Evolutionary conservation across 2,113 vertebrate genomes (phyloP).

Genomic region (Mola mola): DNA sequence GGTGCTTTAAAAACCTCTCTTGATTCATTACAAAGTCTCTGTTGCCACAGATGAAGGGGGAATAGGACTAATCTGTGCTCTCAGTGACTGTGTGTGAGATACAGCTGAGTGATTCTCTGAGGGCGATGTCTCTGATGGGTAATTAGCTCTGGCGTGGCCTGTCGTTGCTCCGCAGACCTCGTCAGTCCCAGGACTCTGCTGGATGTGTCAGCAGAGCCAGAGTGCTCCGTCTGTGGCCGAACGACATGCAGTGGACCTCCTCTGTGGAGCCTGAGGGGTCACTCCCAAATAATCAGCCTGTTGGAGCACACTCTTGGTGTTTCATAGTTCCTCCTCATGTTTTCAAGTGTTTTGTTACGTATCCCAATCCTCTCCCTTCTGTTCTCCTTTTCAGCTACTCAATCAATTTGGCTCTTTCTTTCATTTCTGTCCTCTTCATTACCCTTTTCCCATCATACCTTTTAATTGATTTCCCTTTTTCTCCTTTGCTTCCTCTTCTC

Average conservation of each 20-base stretch:
- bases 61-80: slow-evolving; percentile 51
- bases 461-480: not conserved
- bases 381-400: too few relatives aligned
- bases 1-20: slow-evolving; percentile 54
- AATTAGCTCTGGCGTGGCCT: slow-evolving; percentile 67
- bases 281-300: slow-evolving; percentile 42
- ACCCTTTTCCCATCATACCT: not conserved
- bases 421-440: not conserved
- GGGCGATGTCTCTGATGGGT: slow-evolving; percentile 70
- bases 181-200: slow-evolving; percentile 45
- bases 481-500: not conserved
- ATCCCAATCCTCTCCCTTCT: not conserved
- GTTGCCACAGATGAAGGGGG: slow-evolving; percentile 41
- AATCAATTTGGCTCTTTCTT: not conserved
- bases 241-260: slow-evolving; percentile 14
- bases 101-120: slow-evolving; percentile 68
- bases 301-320: slow-evolving; percentile 16
- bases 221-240: slow-evolving; percentile 27
- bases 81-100: slow-evolving; percentile 21
- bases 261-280: slow-evolving; percentile 36
- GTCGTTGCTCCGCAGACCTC: slow-evolving; percentile 53
- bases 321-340: slow-evolving; percentile 13
- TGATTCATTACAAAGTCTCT: slow-evolving; percentile 71
- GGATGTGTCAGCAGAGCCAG: slow-evolving; percentile 42
- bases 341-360: slow-evolving; percentile 6